Evolutionary conservation across 2,113 vertebrate genomes (phyloP).

Genomic region (Halichoerus grypus): DNA sequence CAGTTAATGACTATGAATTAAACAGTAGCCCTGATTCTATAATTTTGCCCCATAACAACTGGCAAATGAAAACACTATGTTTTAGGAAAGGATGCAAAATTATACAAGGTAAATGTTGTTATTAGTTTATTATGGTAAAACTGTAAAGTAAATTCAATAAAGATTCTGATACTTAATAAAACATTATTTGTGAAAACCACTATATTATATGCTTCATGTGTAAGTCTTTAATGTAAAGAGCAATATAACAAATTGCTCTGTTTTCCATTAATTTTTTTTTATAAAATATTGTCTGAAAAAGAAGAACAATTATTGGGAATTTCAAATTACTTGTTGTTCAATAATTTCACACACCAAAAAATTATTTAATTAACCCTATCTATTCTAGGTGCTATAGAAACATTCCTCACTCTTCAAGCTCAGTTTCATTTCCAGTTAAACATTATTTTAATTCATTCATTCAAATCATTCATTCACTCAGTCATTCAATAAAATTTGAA

Average conservation of each 20-base stretch:
- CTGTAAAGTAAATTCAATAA: not conserved
- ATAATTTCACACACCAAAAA: not conserved
- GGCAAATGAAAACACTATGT: not conserved
- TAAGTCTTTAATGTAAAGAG: not conserved
- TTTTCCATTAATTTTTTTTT: not conserved
- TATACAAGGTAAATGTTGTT: not conserved
- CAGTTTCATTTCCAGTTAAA: not conserved
- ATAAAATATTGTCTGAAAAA: not conserved
- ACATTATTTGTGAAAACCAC: not conserved
- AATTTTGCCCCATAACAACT: not conserved
- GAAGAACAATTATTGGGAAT: not conserved
- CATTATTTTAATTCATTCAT: not conserved
- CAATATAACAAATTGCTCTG: not conserved
- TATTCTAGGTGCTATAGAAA: not conserved
- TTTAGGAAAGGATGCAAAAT: not conserved
- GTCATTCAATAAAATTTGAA: not conserved
- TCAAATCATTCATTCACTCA: not conserved
- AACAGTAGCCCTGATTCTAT: not conserved
- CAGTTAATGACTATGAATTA: not conserved
- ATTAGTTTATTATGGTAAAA: not conserved
- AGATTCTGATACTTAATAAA: not conserved
- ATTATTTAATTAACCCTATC: not conserved
- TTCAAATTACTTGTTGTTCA: not conserved
- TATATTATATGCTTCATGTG: not conserved
- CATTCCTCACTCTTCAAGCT: not conserved